A percentile compares a stretch with the other conserved stretches of the same genome.
Evolutionary conservation across 1,140 invertebrate species (phyloP).

Genomic region (Heliconius melpomene): DNA sequence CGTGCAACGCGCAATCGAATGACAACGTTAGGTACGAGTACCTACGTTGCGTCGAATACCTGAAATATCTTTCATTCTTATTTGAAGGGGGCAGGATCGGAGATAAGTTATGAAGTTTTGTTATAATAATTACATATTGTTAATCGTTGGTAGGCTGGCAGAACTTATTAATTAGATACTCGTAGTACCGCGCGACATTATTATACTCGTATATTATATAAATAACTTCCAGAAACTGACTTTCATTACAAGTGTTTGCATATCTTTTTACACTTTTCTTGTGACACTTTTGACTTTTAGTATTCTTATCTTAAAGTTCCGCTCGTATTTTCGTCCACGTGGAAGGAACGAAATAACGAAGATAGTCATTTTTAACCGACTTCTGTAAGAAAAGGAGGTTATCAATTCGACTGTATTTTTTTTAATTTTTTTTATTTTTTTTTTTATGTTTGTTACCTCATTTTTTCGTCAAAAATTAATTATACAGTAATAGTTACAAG

Average conservation of each 20-base stretch:
- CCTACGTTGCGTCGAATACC: conserved; percentile 22
- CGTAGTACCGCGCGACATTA: conserved; percentile 53
- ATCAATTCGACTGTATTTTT: no score
- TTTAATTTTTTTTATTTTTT: no score
- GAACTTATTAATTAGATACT: conserved; percentile 51
- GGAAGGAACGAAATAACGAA: no score
- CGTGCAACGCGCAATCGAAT: conserved; percentile 67
- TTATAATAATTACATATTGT: conserved; percentile 64
- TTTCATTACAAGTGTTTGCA: conserved; percentile 60
- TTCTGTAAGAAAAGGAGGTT: no score
- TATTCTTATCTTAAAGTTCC: no score
- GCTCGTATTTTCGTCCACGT: no score
- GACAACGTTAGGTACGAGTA: conserved; percentile 50
- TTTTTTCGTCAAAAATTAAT: no score
- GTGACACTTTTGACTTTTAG: not conserved
- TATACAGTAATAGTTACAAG: no score
- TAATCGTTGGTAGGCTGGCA: conserved; percentile 44
- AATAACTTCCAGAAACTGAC: conserved; percentile 39
- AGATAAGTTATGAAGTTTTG: conserved; percentile 68
- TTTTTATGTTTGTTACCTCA: no score
- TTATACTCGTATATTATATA: not conserved
- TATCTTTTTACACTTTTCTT: conserved; percentile 58
- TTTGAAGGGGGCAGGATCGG: conserved; percentile 53
- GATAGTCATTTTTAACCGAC: no score
- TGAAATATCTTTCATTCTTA: conserved; percentile 75